These are phyloP conservation scores for Drosophila affinis DNA, from an alignment of 2,888 invertebrate genomes.

Conservation along the genomic window DNA sequence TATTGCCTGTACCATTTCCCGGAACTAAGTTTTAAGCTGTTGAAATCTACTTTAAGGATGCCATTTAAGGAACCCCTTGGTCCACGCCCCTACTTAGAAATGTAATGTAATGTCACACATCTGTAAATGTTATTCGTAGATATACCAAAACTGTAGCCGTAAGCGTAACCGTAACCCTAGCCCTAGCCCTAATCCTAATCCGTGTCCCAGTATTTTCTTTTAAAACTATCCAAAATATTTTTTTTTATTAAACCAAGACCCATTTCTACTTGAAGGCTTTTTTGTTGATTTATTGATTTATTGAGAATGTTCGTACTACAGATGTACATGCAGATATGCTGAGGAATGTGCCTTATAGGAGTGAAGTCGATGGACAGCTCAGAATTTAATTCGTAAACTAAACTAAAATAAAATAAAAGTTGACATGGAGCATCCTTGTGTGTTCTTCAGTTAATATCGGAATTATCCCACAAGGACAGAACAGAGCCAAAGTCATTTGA, in stretches of 20 bases:
- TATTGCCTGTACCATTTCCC: conserved; percentile 33
- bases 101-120: conserved; percentile 15
- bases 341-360: conserved; percentile 39
- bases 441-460: background rate
- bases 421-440: conserved; percentile 7
- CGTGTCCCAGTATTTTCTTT: conserved; percentile 38
- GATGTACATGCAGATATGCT: background rate
- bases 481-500: background rate
- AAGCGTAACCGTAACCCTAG: conserved; percentile 42
- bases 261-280: conserved; percentile 23
- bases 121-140: conserved; percentile 54
- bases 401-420: conserved; percentile 22
- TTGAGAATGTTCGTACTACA: conserved; percentile 6
- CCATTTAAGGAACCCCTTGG: background rate
- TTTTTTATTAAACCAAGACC: conserved; percentile 33
- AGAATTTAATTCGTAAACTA: conserved; percentile 30
- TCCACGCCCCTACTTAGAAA: conserved; percentile 32
- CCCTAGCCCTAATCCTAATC: conserved; percentile 36
- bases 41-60: conserved; percentile 39
- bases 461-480: background rate
- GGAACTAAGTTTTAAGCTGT: conserved; percentile 37
- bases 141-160: conserved; percentile 41
- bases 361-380: conserved; percentile 39
- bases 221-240: no score
- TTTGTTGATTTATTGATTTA: background rate